Evolutionary conservation across 2,888 invertebrate species (phyloP), one percentile per base, ranked within the genome.

Genomic region (Anaspis maculata): DNA sequence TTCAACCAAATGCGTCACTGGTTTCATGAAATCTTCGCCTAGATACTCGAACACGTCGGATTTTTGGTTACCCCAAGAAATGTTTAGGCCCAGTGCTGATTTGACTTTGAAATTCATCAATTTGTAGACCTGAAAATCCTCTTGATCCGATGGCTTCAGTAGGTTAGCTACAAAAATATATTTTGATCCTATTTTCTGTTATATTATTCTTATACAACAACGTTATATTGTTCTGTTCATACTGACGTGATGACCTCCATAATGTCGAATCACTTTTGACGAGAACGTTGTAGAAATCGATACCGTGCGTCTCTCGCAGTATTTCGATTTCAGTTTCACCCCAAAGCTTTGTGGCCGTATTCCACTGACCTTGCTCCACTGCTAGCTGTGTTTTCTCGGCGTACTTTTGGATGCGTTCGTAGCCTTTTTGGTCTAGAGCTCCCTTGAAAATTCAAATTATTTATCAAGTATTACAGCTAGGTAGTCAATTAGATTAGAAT

Each of bases 31-130:
- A 56, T 88, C 88, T 3, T 48, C 72, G 6, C 55, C 48, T 22
- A 83, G 68, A 15, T 62, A 57, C 14, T 56, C 45, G 52, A 85
- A 87, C 0, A 86, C 85, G 86, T 89, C 1, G 10, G 6, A 5
- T 4, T 4, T 5, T 10, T 10, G 24, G 12, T 5, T 11, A 9
- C 24, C 11, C 4, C 5, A 24, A 10, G 55, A 61, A 3, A 81
- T 74, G 1, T 56, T 62, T 3, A 88, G 76, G 2, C 66, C 63
- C 1, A 90, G 68, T 25, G 78, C 78, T 37, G 70, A 45, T 43
- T 74, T 77, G 1, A 89, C 85, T 21, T 66, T 59, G 0, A 73
- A 76, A 48, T 81, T 82, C 89, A 90, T 90, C 27, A 88, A 57
- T 0, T 55, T 45, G 16, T 68, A 34, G 3, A 77, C 4, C 10